Base-by-base conservation (phyloP, 2,888 invertebrate species). In the Petrolisthes cinctipes region DNA sequence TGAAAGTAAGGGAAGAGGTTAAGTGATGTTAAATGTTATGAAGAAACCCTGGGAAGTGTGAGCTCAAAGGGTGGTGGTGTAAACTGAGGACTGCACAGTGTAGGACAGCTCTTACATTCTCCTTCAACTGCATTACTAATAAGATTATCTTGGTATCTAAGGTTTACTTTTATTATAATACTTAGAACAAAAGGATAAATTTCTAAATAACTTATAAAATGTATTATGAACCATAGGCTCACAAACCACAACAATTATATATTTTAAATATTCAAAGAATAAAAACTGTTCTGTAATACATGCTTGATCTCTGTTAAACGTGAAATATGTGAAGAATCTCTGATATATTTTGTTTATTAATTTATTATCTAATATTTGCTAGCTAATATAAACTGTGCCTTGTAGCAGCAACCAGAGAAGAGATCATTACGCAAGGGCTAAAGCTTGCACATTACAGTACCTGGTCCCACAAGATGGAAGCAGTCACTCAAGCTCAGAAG, bases 401-500 rank as follows among this genome's bases (percentile, higher is more conserved):
- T 71, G 20, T 71, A 71, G 71, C 57, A 83, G 20, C 73, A 83
- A 75, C 37, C 54, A 85, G 20, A 68, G 71, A 71, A 71, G 20
- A 17, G 20, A n/a, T 71, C 71, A 71, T 71, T 71, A 71, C n/a
- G 71, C 71, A n/a, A 71, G 71, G 37, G 71, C 71, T 71, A 71
- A 14, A 71, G 71, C 71, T 71, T 14, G 20, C 71, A 71, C 71
- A 6, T 71, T 71, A 71, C 71, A 6, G 14, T 71, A 71, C 71
- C 71, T 71, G 71, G 14, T 71, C 71, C 71, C 20, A 20, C 14
- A 17, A 61, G 68, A 73, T 54, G 79, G 76, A 86, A 86, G 86
- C 86, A 86, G 78, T 83, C 83, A 86, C 83, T 86, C 86, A 86
- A 86, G 86, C 86, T 80, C n/a, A 86, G 61, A 86, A 83, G 86